Conservation (phyloP, 1,140 invertebrate genomes). For the Oppia nitens region DNA sequence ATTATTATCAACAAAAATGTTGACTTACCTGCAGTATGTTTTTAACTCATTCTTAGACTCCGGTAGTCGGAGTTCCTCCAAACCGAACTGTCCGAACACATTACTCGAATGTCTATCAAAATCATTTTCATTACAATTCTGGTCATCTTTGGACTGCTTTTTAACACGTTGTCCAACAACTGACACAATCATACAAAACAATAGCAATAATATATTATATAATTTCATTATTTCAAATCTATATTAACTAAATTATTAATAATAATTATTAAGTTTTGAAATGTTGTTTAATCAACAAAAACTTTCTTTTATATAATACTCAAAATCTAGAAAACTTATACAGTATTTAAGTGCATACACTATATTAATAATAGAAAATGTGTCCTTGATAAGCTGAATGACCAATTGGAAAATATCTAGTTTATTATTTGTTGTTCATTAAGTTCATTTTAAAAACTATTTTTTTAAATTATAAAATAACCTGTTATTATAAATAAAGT, state of each 20-base stretch:
- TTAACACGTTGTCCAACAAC: neutral
- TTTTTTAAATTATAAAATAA: too few species aligned
- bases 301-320: neutral
- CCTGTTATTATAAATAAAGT: too few species aligned
- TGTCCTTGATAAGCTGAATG: too few species aligned
- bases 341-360: too few species aligned
- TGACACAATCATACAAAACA: neutral
- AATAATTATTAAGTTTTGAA: neutral
- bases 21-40: slow-evolving; percentile 10
- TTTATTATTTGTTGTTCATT: too few species aligned
- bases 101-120: neutral
- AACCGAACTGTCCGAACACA: slow-evolving; percentile 7
- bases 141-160: neutral
- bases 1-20: too few species aligned
- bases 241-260: neutral
- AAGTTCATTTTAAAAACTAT: too few species aligned
- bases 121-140: slow-evolving; percentile 1
- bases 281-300: neutral
- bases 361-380: too few species aligned
- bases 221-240: neutral
- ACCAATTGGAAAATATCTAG: too few species aligned
- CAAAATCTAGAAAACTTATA: too few species aligned
- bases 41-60: neutral
- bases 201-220: neutral
- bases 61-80: neutral